Evolutionary conservation across 2,113 vertebrate genomes (phyloP).

Genomic region (Sylvilagus bachmani): DNA sequence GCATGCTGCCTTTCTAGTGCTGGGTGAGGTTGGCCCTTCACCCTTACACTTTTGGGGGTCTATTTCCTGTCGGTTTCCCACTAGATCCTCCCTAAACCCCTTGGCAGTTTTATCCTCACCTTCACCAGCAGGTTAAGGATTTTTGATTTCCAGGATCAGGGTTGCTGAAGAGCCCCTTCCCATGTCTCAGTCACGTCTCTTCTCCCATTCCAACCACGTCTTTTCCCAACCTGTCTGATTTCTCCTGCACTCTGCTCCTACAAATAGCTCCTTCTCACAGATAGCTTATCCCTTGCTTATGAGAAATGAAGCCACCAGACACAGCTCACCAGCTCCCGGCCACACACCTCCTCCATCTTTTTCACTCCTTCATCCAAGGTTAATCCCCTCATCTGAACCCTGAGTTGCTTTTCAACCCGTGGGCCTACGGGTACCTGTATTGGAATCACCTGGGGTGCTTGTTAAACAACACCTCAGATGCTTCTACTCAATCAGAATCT

Average conservation of each 20-base stretch:
- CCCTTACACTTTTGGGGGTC: neutral
- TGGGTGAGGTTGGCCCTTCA: neutral
- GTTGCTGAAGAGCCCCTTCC: neutral
- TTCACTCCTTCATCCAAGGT: neutral
- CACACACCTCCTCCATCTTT: neutral
- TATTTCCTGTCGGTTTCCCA: neutral
- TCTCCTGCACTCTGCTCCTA: neutral
- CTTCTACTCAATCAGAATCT: constrained; percentile 1
- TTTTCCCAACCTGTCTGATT: neutral
- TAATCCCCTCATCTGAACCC: neutral
- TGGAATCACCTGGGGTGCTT: neutral
- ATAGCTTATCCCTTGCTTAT: neutral
- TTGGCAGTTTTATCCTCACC: neutral
- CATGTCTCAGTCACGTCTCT: neutral
- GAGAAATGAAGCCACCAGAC: neutral
- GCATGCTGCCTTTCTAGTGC: neutral
- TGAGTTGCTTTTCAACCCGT: neutral
- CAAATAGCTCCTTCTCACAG: neutral
- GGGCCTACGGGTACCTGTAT: neutral
- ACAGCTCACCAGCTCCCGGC: neutral
- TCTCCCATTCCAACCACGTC: neutral
- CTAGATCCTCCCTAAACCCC: neutral
- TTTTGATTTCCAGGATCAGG: neutral
- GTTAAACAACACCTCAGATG: neutral
- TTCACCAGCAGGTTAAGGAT: neutral